phyloP scores from a whole-genome alignment of 2,113 vertebrate genomes.

The Syrmaticus mikado region DNA sequence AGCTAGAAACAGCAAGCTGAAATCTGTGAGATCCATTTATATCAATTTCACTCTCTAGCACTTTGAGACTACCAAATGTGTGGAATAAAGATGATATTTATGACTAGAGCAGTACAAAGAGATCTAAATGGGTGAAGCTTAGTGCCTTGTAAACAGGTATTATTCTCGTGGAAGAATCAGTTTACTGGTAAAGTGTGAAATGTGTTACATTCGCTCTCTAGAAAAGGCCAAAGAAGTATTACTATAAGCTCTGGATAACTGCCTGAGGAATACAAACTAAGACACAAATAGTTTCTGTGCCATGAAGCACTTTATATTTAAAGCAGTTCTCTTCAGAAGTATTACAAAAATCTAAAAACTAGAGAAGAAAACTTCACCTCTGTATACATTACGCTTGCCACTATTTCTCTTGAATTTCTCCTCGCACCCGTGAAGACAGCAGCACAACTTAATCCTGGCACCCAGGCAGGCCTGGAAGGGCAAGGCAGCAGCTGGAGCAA shows the following conservation, averaged over 20 bases:
- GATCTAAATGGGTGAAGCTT: not conserved
- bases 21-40: not conserved
- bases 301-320: not conserved
- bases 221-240: not conserved
- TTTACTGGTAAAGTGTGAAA: not conserved
- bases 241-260: not conserved
- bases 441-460: not conserved
- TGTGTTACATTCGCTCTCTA: not conserved
- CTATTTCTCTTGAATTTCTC: not conserved
- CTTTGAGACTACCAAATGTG: not conserved
- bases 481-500: accelerated
- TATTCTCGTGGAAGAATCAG: not conserved
- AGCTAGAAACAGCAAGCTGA: not conserved
- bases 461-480: not conserved
- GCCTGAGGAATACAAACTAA: not conserved
- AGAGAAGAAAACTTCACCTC: not conserved
- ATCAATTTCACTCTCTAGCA: not conserved
- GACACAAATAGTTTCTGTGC: not conserved
- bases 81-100: not conserved
- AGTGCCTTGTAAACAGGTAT: not conserved
- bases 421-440: not conserved
- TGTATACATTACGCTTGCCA: not conserved
- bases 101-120: not conserved
- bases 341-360: not conserved
- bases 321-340: not conserved